These are phyloP conservation scores for Sesamia inferens DNA, from an alignment of 2,888 invertebrate genomes.

Conservation along the genomic window DNA sequence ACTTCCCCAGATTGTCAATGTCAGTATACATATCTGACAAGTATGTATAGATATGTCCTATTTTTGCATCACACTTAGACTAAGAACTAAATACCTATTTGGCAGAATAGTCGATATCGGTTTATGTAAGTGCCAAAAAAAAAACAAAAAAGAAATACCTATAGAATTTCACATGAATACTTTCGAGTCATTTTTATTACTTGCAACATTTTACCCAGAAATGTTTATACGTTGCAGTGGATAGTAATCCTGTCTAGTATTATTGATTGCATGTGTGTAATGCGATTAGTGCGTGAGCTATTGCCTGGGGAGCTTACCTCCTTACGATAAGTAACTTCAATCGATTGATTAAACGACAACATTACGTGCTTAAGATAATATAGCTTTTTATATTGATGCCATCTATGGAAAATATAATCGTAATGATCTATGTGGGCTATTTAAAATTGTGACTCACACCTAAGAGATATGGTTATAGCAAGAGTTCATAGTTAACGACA, in stretches of 20 bases:
- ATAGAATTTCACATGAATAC: neutral
- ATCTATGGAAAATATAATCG: conserved; percentile 21
- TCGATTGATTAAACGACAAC: conserved; percentile 53
- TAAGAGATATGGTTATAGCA: conserved; percentile 48
- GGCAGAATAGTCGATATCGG: too few species aligned
- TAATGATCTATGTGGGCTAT: conserved; percentile 19
- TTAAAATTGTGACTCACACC: conserved; percentile 52
- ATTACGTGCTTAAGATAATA: conserved; percentile 22
- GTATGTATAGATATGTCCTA: conserved; percentile 1
- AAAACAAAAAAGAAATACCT: neutral
- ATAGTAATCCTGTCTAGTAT: conserved; percentile 72
- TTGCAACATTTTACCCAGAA: conserved; percentile 23
- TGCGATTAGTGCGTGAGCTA: conserved; percentile 80
- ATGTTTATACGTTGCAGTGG: conserved; percentile 33
- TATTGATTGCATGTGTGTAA: conserved; percentile 82
- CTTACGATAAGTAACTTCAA: conserved; percentile 62
- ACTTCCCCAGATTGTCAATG: neutral
- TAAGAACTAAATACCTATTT: neutral
- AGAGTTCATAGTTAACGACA: conserved; percentile 59
- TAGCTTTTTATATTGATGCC: conserved; percentile 23
- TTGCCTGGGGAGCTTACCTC: conserved; percentile 72
- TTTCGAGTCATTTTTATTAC: conserved; percentile 14
- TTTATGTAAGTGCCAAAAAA: too few species aligned
- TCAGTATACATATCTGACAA: neutral
- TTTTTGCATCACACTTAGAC: conserved; percentile 9